Evolutionary conservation across 2,797 vertebrate genomes (phyloP).

Genomic region (Meriones psammophilus): DNA sequence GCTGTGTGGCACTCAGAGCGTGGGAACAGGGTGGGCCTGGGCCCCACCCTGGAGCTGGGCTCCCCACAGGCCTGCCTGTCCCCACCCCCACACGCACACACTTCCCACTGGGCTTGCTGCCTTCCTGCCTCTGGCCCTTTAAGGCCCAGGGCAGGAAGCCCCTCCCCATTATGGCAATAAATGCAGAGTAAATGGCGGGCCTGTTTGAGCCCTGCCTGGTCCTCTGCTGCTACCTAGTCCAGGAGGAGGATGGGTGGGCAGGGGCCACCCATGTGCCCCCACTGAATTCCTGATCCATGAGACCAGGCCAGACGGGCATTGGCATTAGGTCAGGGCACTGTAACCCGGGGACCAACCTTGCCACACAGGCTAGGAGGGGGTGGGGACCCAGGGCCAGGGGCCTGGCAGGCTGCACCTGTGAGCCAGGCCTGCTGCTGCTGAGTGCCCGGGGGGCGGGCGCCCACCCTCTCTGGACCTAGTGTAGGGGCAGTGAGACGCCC

Average conservation of each 20-base stretch:
- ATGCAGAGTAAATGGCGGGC: slow-evolving; percentile 72
- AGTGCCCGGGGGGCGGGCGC: slow-evolving; percentile 60
- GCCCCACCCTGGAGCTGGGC: slow-evolving; percentile 41
- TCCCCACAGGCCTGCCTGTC: not conserved
- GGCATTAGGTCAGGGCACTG: slow-evolving; percentile 91
- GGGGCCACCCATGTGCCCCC: not conserved
- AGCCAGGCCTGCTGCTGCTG: slow-evolving; percentile 51
- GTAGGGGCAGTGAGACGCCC: not conserved
- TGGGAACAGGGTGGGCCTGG: slow-evolving; percentile 71
- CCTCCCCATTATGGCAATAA: slow-evolving; percentile 83
- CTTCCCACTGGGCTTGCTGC: slow-evolving; percentile 61
- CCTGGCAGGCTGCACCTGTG: slow-evolving; percentile 52
- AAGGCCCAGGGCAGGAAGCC: slow-evolving; percentile 83
- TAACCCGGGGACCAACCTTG: slow-evolving; percentile 95
- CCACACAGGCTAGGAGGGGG: slow-evolving; percentile 84
- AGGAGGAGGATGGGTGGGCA: not conserved
- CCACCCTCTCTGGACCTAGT: slow-evolving; percentile 73
- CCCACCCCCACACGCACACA: not conserved
- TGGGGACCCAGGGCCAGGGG: not conserved
- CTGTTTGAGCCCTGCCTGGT: slow-evolving; percentile 50
- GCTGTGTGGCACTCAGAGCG: not conserved
- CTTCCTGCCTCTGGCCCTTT: slow-evolving; percentile 84
- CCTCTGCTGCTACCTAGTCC: not conserved
- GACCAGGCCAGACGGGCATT: slow-evolving; percentile 92
- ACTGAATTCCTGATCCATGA: slow-evolving; percentile 78